Conservation (phyloP, 2,888 invertebrate species). For the Nymphalis urticae region DNA sequence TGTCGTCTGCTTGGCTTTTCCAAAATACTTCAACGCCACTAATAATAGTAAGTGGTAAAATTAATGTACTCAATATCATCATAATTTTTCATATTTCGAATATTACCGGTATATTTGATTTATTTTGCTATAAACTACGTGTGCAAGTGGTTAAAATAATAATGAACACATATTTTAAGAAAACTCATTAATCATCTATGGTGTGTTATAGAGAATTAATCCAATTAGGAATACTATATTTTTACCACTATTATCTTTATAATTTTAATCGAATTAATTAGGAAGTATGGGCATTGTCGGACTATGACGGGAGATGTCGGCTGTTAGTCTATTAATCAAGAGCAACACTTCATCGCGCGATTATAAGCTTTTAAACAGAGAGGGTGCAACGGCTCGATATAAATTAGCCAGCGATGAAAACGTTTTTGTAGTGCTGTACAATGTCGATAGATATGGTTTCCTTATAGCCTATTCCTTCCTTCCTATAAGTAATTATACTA, state of each 20-base stretch:
- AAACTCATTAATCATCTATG: too few species aligned
- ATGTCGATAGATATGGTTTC: slow-evolving; percentile 27
- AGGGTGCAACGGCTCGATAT: slow-evolving; percentile 68
- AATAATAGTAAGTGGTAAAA: too few species aligned
- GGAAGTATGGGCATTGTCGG: slow-evolving; percentile 1
- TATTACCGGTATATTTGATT: too few species aligned
- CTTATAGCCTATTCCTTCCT: too few species aligned
- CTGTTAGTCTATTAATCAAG: slow-evolving; percentile 67
- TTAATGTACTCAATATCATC: too few species aligned
- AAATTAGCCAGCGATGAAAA: slow-evolving; percentile 78
- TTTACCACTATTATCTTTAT: slow-evolving; percentile 1
- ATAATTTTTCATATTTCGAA: too few species aligned
- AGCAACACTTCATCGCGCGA: slow-evolving; percentile 77
- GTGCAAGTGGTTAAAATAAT: too few species aligned
- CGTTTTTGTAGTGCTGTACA: slow-evolving; percentile 49
- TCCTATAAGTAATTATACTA: too few species aligned
- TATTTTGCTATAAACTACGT: too few species aligned
- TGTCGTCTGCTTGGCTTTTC: too few species aligned
- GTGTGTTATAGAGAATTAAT: background rate
- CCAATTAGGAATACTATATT: background rate
- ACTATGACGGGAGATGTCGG: slow-evolving; percentile 1
- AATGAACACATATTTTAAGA: too few species aligned
- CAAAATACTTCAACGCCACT: too few species aligned
- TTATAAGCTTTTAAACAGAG: slow-evolving; percentile 79
- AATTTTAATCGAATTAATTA: slow-evolving; percentile 12